Base-by-base conservation (phyloP, 2,888 invertebrate genomes). In the Drosophila kambysellisi region DNA sequence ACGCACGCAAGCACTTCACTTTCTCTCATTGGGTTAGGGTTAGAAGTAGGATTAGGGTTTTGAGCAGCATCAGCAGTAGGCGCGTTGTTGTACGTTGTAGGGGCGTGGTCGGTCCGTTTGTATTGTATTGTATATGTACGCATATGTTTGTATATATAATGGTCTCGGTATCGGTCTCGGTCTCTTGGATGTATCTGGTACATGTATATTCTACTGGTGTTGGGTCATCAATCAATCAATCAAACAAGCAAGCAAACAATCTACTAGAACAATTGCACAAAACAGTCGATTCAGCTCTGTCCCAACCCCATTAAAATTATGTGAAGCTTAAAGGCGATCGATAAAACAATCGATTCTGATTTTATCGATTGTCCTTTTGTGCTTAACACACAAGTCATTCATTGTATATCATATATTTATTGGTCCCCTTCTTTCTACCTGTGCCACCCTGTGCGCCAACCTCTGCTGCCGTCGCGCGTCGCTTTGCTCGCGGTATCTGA, bases 51-150 rank as follows among this genome's bases (percentile, higher is more conserved):
- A 20, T n/a, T 54, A 56, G 56, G n/a, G 54, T 4, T n/a, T 30
- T 39, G 6, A 17, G 25, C 46, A 50, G 37, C 46, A 46, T 12
- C 12, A 46, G 58, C 33, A 50, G 43, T 64, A 54, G 58, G 48
- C 56, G 60, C 67, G 51, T 76, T 46, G 58, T 58, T 50, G 43
- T 43, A 46, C 46, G 15, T 57, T 12, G 35, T 74, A 70, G 79
- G 51, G 82, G 51, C 73, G 65, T 82, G 79, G 82, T 77, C 82
- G 69, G 81, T 81, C 82, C 82, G 81, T 65, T 76, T 52, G 30
- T 52, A 41, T 54, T 48, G 12, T 50, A 29, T 43, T 60, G 30
- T 50, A 52, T 56, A 57, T 54, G 29, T 48, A 35, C 61, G 48
- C 46, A 46, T 56, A 57, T 35, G 46, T 56, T 53, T 37, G 54